Base-by-base conservation (phyloP, 92 coral and sea anemone genomes). In the Isaurus tuberculatus region DNA sequence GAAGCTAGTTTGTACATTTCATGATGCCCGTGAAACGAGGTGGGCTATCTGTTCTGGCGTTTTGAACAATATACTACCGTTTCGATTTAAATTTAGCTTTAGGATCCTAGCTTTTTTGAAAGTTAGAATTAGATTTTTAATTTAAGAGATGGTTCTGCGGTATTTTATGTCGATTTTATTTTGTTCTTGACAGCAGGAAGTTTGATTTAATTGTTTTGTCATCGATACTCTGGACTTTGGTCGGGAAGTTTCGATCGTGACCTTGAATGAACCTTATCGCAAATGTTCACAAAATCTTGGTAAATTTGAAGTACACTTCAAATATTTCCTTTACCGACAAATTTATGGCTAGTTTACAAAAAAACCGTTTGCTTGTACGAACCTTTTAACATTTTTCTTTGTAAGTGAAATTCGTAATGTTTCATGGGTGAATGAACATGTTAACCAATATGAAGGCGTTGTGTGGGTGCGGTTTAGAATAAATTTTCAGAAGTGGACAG, bases 261-360 rank as follows among this genome's bases (percentile, higher is more conserved):
- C 69, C 69, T 63, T 63, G 69, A 63, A 10, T 63, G 69, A 63
- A 63, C 69, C 27, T 63, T 7, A 13, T n/a, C 22, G 28, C 23
- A 3, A 55, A 55, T 19, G n/a, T 26, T 4, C 8, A 10, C 63
- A 0, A n/a, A 19, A 19, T n/a, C 26, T 2, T 55, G 5, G 25
- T 7, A 8, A 19, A 19, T 19, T 19, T 55, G 9, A 10, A 19
- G 2, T 19, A 55, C 7, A 2, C n/a, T 55, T 55, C 23, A n/a
- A 19, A 7, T 4, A 3, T 19, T n/a, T 5, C 58, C 0, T 55
- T 20, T 17, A 3, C 27, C 1, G n/a, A 8, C 23, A 23, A 55
- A 10, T 7, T 20, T n/a, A 40, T 7, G 11, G 3, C 11, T 20
- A 4, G 63, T 19, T n/a, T 19, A 19, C 5, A 55, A 55, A 3